phyloP scores from a whole-genome alignment of 2,888 invertebrate species.

The Nipponacmea schrenckii region DNA sequence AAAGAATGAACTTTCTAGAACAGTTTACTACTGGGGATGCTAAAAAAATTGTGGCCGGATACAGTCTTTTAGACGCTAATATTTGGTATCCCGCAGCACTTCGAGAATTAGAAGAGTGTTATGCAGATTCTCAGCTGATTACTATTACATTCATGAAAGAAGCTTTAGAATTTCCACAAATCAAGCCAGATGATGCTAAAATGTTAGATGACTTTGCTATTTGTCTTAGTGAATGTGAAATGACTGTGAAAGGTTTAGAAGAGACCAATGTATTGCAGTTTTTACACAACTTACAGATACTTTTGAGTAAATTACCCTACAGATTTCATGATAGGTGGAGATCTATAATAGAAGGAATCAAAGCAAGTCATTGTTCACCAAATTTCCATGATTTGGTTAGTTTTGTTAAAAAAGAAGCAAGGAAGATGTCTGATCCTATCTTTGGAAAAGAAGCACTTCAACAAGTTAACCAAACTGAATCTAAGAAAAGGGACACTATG shows the following conservation, averaged over 20 bases:
- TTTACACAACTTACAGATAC: background rate
- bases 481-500: no score
- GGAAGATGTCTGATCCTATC: background rate
- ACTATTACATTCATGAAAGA: background rate
- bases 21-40: constrained; percentile 25
- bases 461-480: no score
- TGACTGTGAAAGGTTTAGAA: background rate
- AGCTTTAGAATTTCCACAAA: constrained; percentile 1
- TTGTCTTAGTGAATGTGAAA: background rate
- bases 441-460: background rate
- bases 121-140: background rate
- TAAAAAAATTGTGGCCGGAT: constrained; percentile 20
- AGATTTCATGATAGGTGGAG: background rate
- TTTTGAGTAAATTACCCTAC: background rate
- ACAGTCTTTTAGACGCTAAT: constrained; percentile 15
- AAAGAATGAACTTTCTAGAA: constrained; percentile 24
- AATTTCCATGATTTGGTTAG: background rate
- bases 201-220: background rate
- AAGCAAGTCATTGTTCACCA: background rate
- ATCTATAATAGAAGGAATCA: background rate
- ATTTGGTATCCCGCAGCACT: constrained; percentile 19
- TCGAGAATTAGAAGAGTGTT: background rate
- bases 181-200: background rate
- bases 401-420: background rate
- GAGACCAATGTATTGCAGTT: background rate